Base-by-base conservation (phyloP, 2,888 invertebrate genomes). In the Griposia aprilina region DNA sequence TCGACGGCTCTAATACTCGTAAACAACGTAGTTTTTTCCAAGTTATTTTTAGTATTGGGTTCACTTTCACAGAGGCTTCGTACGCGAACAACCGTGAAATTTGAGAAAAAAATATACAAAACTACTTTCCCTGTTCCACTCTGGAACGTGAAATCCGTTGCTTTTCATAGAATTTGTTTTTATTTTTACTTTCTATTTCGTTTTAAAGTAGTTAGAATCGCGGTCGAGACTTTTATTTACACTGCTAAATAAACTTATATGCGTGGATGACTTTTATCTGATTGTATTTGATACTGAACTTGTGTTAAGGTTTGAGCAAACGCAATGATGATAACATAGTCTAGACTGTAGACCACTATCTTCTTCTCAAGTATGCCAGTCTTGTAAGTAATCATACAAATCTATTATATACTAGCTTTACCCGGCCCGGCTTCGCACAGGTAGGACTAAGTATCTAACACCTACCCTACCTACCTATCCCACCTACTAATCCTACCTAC, bases 31-130 rank as follows among this genome's bases (percentile, higher is more conserved):
- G 72, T 55, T 74, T 74, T 23, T 52, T 4, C 3, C 7, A 26
- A 2, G 8, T 52, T n/a, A 41, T 55, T 62, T 45, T 20, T 30
- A 7, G 6, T 78, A n/a, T 20, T 6, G 10, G 7, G 6, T 82
- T 82, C 55, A 30, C 60, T 76, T 67, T 83, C 23, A 80, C 1
- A 1, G 0, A 11, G 5, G 11, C 11, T 50, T 3, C 15, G 45
- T 23, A n/a, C 17, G 36, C 52, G 36, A 60, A 55, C 17, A 41
- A 41, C n/a, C 26, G 62, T 11, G 48, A 48, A 55, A 63, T n/a
- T 23, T 23, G 6, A 10, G 20, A 78, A 55, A 62, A 55, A 23
- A 55, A 36, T 26, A n/a, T 11, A n/a, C 7, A 5, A 17, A 48
- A 50, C 7, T 11, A 50, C 36, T 50, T 52, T 82, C 15, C 15